phyloP scores from a whole-genome alignment of 92 coral and sea anemone genomes.

The Isaurus tuberculatus region DNA sequence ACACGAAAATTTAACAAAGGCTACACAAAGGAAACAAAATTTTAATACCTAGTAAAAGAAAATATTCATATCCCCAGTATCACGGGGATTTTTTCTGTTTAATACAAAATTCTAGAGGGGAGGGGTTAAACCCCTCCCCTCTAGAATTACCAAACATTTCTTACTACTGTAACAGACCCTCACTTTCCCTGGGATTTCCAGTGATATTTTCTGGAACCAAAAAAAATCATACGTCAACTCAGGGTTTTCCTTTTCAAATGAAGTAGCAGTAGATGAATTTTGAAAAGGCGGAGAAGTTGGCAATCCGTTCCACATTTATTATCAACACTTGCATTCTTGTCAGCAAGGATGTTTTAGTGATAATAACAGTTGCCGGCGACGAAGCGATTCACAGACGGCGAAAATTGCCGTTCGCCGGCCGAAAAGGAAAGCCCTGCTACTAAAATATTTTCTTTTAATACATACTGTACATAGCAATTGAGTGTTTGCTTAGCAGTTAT shows the following conservation, averaged over 20 bases:
- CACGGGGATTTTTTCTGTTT: neutral
- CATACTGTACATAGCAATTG: constrained; percentile 17
- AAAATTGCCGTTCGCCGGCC: no score
- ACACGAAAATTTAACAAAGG: neutral
- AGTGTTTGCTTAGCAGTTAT: constrained; percentile 16
- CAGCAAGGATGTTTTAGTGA: no score
- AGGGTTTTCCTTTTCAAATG: no score
- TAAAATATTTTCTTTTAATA: no score
- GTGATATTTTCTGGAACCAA: constrained; percentile 21
- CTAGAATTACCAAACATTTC: constrained; percentile 26
- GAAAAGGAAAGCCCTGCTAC: no score
- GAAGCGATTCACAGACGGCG: no score
- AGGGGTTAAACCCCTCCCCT: constrained; percentile 11
- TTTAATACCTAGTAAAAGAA: neutral
- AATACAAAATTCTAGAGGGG: neutral
- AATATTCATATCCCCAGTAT: neutral
- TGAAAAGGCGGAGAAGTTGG: no score
- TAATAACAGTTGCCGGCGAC: no score
- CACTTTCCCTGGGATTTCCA: constrained; percentile 12
- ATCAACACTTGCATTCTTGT: no score
- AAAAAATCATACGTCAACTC: constrained; percentile 2
- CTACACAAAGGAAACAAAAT: no score
- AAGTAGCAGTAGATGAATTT: no score
- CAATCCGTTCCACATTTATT: no score
- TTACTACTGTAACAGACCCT: constrained; percentile 8